phyloP scores from a whole-genome alignment of 2,113 vertebrate species.

The Zapus hudsonius region DNA sequence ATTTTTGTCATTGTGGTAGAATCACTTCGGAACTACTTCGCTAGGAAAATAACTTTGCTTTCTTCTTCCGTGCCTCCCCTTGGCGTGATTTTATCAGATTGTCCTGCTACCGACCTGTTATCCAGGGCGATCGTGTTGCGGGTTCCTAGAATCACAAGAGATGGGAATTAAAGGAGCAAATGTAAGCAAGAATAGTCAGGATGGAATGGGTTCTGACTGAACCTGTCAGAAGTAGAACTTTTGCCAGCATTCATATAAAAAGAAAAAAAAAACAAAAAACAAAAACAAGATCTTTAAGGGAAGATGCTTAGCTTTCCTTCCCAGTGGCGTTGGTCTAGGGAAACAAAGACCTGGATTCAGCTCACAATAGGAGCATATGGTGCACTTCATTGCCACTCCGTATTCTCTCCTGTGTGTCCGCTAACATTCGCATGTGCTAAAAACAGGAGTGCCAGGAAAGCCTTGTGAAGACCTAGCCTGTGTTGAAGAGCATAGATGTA shows the following conservation, averaged over 20 bases:
- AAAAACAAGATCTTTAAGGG: neutral
- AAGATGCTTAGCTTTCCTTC: neutral
- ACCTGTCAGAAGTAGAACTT: slow-evolving; percentile 66
- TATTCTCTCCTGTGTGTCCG: slow-evolving; percentile 26
- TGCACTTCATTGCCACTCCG: slow-evolving; percentile 54
- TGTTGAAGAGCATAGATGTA: neutral
- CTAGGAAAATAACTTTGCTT: slow-evolving; percentile 67
- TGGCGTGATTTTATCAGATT: slow-evolving; percentile 55
- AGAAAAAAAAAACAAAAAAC: too few relatives aligned
- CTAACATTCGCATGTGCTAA: neutral
- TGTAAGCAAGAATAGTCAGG: neutral
- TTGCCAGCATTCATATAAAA: slow-evolving; percentile 36
- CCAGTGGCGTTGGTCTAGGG: slow-evolving; percentile 22
- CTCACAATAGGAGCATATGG: slow-evolving; percentile 5
- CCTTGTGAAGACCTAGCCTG: neutral
- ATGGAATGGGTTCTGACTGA: neutral
- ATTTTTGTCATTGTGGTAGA: neutral
- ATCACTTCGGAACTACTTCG: slow-evolving; percentile 63
- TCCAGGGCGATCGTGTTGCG: slow-evolving; percentile 38
- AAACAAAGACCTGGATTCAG: slow-evolving; percentile 56
- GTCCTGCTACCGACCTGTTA: slow-evolving; percentile 50
- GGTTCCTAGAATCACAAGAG: slow-evolving; percentile 46
- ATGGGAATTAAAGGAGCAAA: rapidly evolving
- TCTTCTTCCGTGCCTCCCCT: neutral
- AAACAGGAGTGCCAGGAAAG: neutral